Base-by-base conservation (phyloP, 2,113 vertebrate genomes). In the Cynopterus brachyotis region DNA sequence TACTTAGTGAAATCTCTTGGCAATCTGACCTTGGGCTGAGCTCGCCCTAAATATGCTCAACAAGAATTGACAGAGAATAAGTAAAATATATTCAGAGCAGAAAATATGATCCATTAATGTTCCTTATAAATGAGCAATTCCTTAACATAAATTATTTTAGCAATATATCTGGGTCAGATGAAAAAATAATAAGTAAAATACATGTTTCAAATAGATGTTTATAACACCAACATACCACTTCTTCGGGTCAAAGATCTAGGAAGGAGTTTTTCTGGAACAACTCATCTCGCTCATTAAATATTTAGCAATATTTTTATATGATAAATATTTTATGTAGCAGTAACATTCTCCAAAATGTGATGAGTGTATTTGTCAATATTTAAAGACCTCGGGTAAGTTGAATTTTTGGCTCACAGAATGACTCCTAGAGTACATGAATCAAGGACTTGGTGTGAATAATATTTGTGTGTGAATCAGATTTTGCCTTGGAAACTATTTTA, bases 321-420 rank as follows among this genome's bases (percentile, higher is more conserved):
- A 53, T 87, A 96, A 95, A 83, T 96, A 95, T 59, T 95, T 96
- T 89, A 94, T 91, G 37, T 78, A 64, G 32, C 1, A 73, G 37
- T 55, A 28, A 64, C 35, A 79, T 83, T 95, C 84, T 81, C 64
- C 50, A 79, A 83, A 87, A 88, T 75, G 37, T 50, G 69, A 72
- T 90, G 64, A 95, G 42, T 55, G 0, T 53, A 91, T 94, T 95
- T 78, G 76, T 94, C 55, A 69, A 59, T 85, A 72, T 75, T 59
- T 66, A 70, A 96, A 89, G 69, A 76, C 84, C 40, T 83, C 64
- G 69, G n/a, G 53, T 75, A 53, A 73, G 40, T 53, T 84, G 59
- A 94, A 90, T 89, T 91, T 89, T 94, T 86, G 62, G 59, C 70
- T 92, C 22, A 55, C 20, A 88, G 16, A 96, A 89, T 81, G 64